These are phyloP conservation scores for Lagopus muta DNA, from an alignment of 2,113 vertebrate species.

Conservation along the genomic window DNA sequence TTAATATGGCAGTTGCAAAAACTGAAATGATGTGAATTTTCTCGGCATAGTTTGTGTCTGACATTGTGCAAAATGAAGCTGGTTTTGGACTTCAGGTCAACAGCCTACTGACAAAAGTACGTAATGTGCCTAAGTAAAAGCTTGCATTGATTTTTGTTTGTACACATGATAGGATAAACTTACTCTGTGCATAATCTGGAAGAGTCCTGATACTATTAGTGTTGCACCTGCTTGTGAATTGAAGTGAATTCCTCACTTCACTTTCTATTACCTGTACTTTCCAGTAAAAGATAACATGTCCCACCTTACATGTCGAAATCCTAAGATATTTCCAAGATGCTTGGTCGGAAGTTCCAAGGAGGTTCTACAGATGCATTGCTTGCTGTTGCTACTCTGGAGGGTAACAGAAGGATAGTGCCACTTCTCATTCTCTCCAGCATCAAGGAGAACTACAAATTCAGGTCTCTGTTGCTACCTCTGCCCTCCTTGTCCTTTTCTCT, in stretches of 20 bases:
- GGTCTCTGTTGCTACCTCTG: neutral
- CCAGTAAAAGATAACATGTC: neutral
- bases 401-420: neutral
- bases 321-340: neutral
- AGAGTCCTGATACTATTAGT: neutral
- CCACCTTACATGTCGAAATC: neutral
- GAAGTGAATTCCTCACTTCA: neutral
- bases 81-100: constrained; percentile 31
- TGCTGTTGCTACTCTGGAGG: neutral
- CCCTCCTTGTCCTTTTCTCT: neutral
- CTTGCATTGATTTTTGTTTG: neutral
- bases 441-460: neutral
- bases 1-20: constrained; percentile 50
- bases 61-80: constrained; percentile 5
- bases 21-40: constrained; percentile 42
- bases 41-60: neutral
- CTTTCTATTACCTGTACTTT: neutral
- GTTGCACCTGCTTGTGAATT: neutral
- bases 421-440: neutral
- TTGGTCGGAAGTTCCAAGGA: neutral
- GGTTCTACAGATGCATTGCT: neutral
- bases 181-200: neutral
- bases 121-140: neutral
- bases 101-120: neutral
- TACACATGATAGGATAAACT: neutral